Evolutionary conservation across 2,113 vertebrate genomes (phyloP).

Genomic region (Thalassarche chlororhynchos): DNA sequence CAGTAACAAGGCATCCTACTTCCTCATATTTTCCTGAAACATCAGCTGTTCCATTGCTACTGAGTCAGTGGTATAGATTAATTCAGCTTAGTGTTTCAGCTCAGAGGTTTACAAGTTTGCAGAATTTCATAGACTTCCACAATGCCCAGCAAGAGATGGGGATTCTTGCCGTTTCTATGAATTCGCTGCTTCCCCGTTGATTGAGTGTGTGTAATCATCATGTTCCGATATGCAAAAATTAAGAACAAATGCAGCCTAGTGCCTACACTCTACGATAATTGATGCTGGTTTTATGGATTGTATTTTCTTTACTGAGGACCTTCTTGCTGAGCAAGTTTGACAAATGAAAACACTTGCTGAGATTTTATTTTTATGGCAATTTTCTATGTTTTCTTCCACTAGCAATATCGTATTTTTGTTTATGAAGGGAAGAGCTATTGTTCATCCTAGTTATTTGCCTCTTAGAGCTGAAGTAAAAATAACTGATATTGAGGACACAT

Average conservation of each 20-base stretch:
- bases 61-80: background rate
- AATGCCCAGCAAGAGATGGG: background rate
- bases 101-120: background rate
- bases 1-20: background rate
- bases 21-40: background rate
- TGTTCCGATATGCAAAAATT: background rate
- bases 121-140: background rate
- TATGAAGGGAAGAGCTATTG: background rate
- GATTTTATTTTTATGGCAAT: constrained; percentile 21
- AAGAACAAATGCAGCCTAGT: background rate
- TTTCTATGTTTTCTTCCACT: background rate
- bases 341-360: constrained; percentile 34
- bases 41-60: background rate
- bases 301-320: constrained; percentile 20
- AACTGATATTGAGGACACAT: constrained; percentile 24
- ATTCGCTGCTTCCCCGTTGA: rapidly evolving
- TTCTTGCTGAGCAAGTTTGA: constrained; percentile 24
- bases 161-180: background rate
- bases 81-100: background rate
- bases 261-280: background rate
- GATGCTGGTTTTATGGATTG: background rate
- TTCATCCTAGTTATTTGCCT: constrained; percentile 8
- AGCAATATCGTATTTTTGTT: background rate
- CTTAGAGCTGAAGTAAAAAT: constrained; percentile 18
- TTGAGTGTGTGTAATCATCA: background rate